Evolutionary conservation across 2,113 vertebrate species (phyloP), one percentile per base, ranked within the genome.

Genomic region (Cromileptes altivelis): DNA sequence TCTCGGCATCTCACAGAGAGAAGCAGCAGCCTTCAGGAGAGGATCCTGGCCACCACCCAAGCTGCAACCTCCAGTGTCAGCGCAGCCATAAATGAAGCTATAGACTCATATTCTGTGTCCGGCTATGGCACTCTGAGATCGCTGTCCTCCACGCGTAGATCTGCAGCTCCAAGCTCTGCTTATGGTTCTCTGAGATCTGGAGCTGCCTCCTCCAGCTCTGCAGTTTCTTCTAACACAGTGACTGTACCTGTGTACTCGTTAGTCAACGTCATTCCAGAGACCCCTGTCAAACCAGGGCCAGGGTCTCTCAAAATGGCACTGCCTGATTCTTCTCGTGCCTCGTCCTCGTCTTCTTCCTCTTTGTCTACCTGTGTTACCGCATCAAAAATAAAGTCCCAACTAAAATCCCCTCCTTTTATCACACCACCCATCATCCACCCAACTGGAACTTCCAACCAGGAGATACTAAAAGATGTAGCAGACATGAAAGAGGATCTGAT

Each of bases 401-500:
- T 97, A 82, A 99, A 98, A 94, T 97, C 97, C 13, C 96, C 97
- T 37, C 94, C 98, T 65, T 98, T 97, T 89, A 97, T 98, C 82
- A 94, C 97, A 71, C 97, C 98, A 9, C 95, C 97, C 57, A 95
- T 97, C 89, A 90, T 94, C 62, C 94, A 91, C 71, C 74, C 90
- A 23, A 80, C 91, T 25, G 85, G 97, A 90, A 93, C 98, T 72
- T 98, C 98, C 81, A 99, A 97, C 93, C 99, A 99, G 94, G 99
- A 99, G 89, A 98, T 99, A 82, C 81, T 99, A 75, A 98, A 97
- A 94, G 99, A 99, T 70, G 99, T 99, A 89, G 98, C 98, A 53
- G 98, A 99, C 85, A 99, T 99, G 98, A 99, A 99, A 89, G 97
- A 99, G 91, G 99, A 99, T 94, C 94, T 99, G 53, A 99, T 99